Conservation (phyloP, 2,797 vertebrate species). For the Synanceia verrucosa region DNA sequence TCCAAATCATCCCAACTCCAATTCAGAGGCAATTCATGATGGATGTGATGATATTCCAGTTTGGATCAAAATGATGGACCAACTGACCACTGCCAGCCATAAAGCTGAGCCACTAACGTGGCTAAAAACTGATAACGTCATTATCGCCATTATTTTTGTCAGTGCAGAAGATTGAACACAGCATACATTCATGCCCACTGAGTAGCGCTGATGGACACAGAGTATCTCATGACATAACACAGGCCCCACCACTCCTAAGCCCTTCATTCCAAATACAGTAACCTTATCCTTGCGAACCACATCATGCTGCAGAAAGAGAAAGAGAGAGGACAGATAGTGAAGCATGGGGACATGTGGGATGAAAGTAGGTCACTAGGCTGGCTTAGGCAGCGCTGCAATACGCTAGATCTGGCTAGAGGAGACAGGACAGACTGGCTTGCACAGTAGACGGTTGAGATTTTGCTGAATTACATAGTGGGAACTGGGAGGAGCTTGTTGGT, state of each 20-base stretch:
- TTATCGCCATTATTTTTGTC: conserved; percentile 4
- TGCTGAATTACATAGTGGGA: conserved; percentile 36
- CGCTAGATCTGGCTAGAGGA: conserved; percentile 1
- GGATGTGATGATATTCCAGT: background rate
- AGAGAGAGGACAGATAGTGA: conserved; percentile 14
- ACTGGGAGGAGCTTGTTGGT: conserved; percentile 7
- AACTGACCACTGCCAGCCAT: background rate
- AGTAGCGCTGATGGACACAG: conserved; percentile 9
- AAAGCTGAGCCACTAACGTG: background rate
- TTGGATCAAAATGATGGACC: background rate
- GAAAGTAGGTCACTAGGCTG: conserved; percentile 63
- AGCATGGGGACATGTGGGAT: conserved; percentile 9
- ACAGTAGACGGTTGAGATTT: conserved; percentile 7
- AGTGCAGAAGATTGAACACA: conserved; percentile 10
- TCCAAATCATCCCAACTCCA: background rate
- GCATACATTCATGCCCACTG: background rate
- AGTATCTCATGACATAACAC: conserved; percentile 65
- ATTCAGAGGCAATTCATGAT: no score
- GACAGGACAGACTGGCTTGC: conserved; percentile 11
- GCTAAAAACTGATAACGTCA: background rate
- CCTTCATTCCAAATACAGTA: conserved; percentile 33
- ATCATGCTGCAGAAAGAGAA: conserved; percentile 23
- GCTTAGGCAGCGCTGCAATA: background rate
- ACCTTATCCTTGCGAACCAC: conserved; percentile 38
- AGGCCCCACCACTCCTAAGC: conserved; percentile 9